These are phyloP conservation scores for Lasioglossum morio DNA, from an alignment of 2,888 invertebrate genomes.

Conservation along the genomic window DNA sequence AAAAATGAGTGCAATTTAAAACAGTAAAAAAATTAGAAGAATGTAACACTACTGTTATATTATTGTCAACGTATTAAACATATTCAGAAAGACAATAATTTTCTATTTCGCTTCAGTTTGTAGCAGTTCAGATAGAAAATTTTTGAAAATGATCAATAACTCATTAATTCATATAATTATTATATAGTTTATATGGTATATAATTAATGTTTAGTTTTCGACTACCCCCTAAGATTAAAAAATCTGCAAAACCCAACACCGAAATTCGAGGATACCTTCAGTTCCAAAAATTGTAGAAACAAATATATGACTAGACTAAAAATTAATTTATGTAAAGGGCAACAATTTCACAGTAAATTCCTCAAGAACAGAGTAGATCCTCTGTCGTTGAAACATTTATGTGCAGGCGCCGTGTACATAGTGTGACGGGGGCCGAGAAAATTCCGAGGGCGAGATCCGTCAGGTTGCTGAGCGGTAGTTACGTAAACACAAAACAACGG, in stretches of 20 bases:
- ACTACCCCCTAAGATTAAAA: background rate
- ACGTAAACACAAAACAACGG: background rate
- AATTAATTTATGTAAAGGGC: background rate
- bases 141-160: too few relatives aligned
- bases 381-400: background rate
- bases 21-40: too few relatives aligned
- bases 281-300: accelerated
- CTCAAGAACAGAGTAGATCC: background rate
- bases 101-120: too few relatives aligned
- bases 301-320: background rate
- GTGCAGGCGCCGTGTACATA: background rate
- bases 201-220: too few relatives aligned
- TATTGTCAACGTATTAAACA: too few relatives aligned
- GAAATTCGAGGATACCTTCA: background rate
- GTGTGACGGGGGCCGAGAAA: background rate
- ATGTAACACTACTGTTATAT: too few relatives aligned
- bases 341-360: background rate
- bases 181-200: too few relatives aligned
- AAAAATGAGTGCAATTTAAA: too few relatives aligned
- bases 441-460: background rate
- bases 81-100: too few relatives aligned
- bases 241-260: background rate
- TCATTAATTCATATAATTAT: too few relatives aligned
- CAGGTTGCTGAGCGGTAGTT: background rate
- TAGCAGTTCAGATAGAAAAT: too few relatives aligned